Evolutionary conservation across 1,140 invertebrate genomes (phyloP).

Genomic region (Colletes latitarsis): DNA sequence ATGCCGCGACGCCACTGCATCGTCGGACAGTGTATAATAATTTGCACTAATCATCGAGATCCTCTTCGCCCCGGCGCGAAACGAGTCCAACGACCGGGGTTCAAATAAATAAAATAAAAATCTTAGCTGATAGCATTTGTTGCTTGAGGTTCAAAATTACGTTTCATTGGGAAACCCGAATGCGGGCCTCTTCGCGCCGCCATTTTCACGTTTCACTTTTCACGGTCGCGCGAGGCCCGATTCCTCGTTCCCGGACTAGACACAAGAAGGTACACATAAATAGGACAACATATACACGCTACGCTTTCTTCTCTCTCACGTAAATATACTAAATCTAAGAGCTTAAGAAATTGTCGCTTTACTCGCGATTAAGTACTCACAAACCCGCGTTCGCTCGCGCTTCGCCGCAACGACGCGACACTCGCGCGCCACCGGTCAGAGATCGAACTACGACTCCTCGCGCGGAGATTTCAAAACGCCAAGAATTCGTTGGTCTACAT

Average conservation of each 20-base stretch:
- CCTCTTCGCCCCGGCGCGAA: slow-evolving; percentile 26
- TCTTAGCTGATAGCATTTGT: slow-evolving; percentile 43
- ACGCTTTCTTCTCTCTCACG: slow-evolving; percentile 4
- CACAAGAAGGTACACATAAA: slow-evolving; percentile 78
- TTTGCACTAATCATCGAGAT: slow-evolving; percentile 65
- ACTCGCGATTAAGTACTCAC: slow-evolving; percentile 36
- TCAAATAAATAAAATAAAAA: slow-evolving; percentile 63
- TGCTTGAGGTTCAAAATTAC: slow-evolving; percentile 39
- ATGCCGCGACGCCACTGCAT: slow-evolving; percentile 12
- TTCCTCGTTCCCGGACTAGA: slow-evolving; percentile 75
- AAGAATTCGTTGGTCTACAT: too few relatives aligned
- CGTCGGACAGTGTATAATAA: slow-evolving; percentile 33
- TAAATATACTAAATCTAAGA: slow-evolving; percentile 2
- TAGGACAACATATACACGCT: slow-evolving; percentile 67
- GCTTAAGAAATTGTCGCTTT: slow-evolving; percentile 7
- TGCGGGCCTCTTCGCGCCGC: background rate
- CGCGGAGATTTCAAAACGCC: too few relatives aligned
- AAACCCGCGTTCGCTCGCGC: slow-evolving; percentile 16
- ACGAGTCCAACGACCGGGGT: background rate
- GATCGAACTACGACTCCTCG: too few relatives aligned
- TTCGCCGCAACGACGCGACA: background rate
- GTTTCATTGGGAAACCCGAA: background rate
- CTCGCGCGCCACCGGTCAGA: too few relatives aligned
- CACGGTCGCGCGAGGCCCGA: slow-evolving; percentile 7
- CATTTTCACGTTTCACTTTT: background rate